Conservation (phyloP, 2,113 vertebrate genomes). For the Takifugu flavidus region DNA sequence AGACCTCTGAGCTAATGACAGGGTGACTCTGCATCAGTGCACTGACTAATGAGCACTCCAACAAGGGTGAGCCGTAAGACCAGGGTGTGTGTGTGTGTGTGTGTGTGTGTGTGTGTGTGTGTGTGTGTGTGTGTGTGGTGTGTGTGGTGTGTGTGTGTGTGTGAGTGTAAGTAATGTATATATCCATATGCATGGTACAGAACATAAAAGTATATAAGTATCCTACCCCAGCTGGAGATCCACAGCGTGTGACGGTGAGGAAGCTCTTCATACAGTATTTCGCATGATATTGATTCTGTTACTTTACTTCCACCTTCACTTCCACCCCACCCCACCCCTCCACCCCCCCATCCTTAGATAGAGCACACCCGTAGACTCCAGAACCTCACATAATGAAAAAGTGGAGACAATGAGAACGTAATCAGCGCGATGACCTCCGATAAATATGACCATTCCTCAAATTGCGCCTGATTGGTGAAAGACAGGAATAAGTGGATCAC, state of each 20-base stretch:
- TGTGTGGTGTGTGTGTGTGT: not conserved
- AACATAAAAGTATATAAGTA: not conserved
- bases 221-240: slow-evolving; percentile 9
- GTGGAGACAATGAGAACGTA: slow-evolving; percentile 16
- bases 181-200: not conserved
- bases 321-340: slow-evolving; percentile 36
- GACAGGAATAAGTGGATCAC: slow-evolving; percentile 6
- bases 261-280: slow-evolving; percentile 82
- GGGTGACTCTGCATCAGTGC: slow-evolving; percentile 97
- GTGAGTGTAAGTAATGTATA: not conserved
- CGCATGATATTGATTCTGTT: slow-evolving; percentile 84
- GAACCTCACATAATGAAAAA: not conserved
- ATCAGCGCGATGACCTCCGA: slow-evolving; percentile 40
- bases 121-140: not conserved
- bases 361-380: slow-evolving; percentile 51
- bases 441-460: slow-evolving; percentile 12
- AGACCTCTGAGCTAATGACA: slow-evolving; percentile 94
- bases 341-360: slow-evolving; percentile 28
- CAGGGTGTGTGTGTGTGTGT: slow-evolving; percentile 25
- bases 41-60: slow-evolving; percentile 97
- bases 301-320: slow-evolving; percentile 47
- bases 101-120: slow-evolving; percentile 2
- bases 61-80: slow-evolving; percentile 77
- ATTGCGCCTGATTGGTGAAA: slow-evolving; percentile 15
- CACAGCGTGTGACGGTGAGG: slow-evolving; percentile 79